A percentile compares a stretch with the other conserved stretches of the same genome.
Conservation (phyloP, 2,797 vertebrate species). For the Microchirus variegatus region DNA sequence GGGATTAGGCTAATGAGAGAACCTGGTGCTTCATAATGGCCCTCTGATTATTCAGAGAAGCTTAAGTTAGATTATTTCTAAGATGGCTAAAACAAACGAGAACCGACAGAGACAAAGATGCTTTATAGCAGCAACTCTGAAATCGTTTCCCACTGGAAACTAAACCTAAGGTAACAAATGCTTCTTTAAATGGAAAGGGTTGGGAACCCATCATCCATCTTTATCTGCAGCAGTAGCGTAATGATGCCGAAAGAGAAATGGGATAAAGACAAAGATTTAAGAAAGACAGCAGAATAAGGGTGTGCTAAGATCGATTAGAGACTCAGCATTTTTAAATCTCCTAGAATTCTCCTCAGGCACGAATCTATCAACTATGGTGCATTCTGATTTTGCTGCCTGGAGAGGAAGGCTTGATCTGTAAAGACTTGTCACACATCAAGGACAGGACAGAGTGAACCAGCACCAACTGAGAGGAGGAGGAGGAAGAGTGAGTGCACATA, state of each 20-base stretch:
- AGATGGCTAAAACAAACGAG: slow-evolving; percentile 38
- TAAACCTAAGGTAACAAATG: slow-evolving; percentile 62
- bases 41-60: slow-evolving; percentile 30
- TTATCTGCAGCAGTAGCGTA: slow-evolving; percentile 56
- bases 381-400: slow-evolving; percentile 65
- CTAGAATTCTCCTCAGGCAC: slow-evolving; percentile 68
- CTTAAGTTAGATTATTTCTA: slow-evolving; percentile 20
- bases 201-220: slow-evolving; percentile 67
- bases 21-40: slow-evolving; percentile 23
- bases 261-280: slow-evolving; percentile 73
- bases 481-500: slow-evolving; percentile 23
- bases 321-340: slow-evolving; percentile 77
- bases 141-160: slow-evolving; percentile 54
- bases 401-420: slow-evolving; percentile 61
- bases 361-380: slow-evolving; percentile 63
- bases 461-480: slow-evolving; percentile 12
- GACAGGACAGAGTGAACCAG: slow-evolving; percentile 61
- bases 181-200: slow-evolving; percentile 66
- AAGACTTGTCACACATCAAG: slow-evolving; percentile 69
- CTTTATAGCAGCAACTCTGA: slow-evolving; percentile 34
- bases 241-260: slow-evolving; percentile 67
- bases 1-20: slow-evolving; percentile 47
- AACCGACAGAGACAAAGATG: slow-evolving; percentile 40
- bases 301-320: slow-evolving; percentile 72
- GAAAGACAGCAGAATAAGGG: slow-evolving; percentile 70